These are phyloP conservation scores for Hoplostethus mediterraneus DNA, from an alignment of 2,797 vertebrate genomes.

Conservation along the genomic window DNA sequence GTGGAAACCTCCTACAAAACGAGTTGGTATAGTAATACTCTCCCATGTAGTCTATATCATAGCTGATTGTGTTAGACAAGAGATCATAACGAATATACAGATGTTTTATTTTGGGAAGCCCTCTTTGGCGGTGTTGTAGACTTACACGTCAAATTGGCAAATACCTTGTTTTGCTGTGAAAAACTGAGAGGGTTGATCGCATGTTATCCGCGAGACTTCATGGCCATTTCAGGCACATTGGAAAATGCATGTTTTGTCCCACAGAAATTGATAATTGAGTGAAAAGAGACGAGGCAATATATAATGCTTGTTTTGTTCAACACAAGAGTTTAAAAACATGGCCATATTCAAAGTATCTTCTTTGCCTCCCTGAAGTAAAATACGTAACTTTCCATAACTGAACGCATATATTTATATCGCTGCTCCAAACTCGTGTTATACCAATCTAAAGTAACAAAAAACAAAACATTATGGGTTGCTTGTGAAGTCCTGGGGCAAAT, in stretches of 20 bases:
- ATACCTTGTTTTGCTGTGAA: slow-evolving; percentile 13
- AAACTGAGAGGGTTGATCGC: slow-evolving; percentile 9
- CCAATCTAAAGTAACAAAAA: neutral
- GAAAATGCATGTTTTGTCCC: neutral
- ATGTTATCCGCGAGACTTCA: slow-evolving; percentile 6
- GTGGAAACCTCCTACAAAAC: slow-evolving; percentile 5
- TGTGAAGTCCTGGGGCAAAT: neutral
- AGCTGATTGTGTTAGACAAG: slow-evolving; percentile 14
- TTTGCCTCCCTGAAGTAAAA: neutral
- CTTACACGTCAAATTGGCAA: slow-evolving; percentile 17
- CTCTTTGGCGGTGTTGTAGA: slow-evolving; percentile 9
- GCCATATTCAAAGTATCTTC: neutral
- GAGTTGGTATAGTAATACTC: neutral
- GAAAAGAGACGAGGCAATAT: neutral
- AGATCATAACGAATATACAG: slow-evolving; percentile 7
- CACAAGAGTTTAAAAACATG: neutral
- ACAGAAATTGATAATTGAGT: neutral
- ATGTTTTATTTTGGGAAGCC: slow-evolving; percentile 26
- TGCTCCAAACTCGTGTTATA: neutral
- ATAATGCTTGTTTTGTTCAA: neutral
- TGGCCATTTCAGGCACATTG: neutral
- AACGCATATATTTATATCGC: too few species aligned
- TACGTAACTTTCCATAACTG: slow-evolving; percentile 13
- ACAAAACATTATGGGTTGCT: neutral
- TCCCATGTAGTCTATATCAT: neutral